phyloP scores from a whole-genome alignment of 2,888 invertebrate species.

The Bibio marci region DNA sequence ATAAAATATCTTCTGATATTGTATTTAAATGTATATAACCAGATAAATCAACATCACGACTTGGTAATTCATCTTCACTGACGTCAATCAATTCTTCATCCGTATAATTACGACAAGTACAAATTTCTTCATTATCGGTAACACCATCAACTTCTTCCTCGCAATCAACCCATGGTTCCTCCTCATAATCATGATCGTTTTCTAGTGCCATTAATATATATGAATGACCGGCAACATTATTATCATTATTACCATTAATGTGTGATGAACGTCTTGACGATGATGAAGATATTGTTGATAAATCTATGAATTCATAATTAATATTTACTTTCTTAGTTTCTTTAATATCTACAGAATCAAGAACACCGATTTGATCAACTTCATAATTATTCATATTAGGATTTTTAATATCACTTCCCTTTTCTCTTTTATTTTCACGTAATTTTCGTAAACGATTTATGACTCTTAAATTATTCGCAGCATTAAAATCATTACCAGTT shows the following conservation, averaged over 20 bases:
- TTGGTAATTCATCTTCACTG: slow-evolving; percentile 13
- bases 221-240: slow-evolving; percentile 2
- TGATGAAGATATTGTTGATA: slow-evolving; percentile 3
- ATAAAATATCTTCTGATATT: slow-evolving; percentile 17
- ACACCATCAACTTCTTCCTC: slow-evolving; percentile 21
- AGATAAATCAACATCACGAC: slow-evolving; percentile 20
- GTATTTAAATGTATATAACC: slow-evolving; percentile 19
- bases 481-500: not conserved
- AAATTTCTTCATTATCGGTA: slow-evolving; percentile 25
- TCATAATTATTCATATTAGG: not conserved
- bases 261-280: not conserved
- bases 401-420: not conserved
- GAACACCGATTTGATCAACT: not conserved
- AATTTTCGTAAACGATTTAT: not conserved
- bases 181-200: slow-evolving; percentile 14
- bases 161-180: slow-evolving; percentile 7
- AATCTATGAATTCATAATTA: not conserved
- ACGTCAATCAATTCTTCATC: slow-evolving; percentile 6
- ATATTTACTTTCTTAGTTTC: not conserved
- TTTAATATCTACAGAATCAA: no score
- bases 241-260: not conserved
- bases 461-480: not conserved
- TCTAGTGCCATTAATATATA: slow-evolving; percentile 6
- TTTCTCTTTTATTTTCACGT: not conserved
- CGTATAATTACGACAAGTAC: slow-evolving; percentile 25